phyloP scores from a whole-genome alignment of 2,113 vertebrate genomes.

The Crotalus helleri region DNA sequence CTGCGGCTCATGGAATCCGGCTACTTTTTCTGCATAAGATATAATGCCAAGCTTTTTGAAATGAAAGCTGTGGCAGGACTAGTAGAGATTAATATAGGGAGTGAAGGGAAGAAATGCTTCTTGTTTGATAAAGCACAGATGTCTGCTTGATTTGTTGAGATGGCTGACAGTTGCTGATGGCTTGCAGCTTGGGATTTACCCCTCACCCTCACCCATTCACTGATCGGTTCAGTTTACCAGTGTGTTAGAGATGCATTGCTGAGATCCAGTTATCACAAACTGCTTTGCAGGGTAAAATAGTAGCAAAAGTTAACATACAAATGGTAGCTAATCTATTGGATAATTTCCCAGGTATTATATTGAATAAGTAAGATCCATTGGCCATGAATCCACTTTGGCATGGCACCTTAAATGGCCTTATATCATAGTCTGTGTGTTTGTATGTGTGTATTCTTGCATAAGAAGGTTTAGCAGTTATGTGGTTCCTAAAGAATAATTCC shows the following conservation, averaged over 20 bases:
- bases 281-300: constrained; percentile 1
- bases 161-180: constrained; percentile 77
- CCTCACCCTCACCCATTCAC: constrained; percentile 1
- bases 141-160: constrained; percentile 71
- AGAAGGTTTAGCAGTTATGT: neutral
- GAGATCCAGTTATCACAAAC: constrained; percentile 5
- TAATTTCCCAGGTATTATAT: neutral
- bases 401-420: neutral
- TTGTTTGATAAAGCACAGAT: constrained; percentile 84
- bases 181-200: constrained; percentile 68
- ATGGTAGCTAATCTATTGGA: neutral
- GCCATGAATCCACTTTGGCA: neutral
- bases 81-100: constrained; percentile 71
- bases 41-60: constrained; percentile 76
- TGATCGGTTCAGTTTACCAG: neutral
- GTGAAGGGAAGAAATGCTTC: constrained; percentile 59
- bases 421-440: neutral
- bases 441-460: neutral
- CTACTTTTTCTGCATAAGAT: constrained; percentile 59
- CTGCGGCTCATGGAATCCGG: constrained; percentile 70
- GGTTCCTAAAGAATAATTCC: neutral
- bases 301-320: neutral
- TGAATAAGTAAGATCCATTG: neutral
- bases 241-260: constrained; percentile 10
- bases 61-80: constrained; percentile 75